These are phyloP conservation scores for Torymus texanus DNA, from an alignment of 2,888 invertebrate genomes.

Conservation along the genomic window DNA sequence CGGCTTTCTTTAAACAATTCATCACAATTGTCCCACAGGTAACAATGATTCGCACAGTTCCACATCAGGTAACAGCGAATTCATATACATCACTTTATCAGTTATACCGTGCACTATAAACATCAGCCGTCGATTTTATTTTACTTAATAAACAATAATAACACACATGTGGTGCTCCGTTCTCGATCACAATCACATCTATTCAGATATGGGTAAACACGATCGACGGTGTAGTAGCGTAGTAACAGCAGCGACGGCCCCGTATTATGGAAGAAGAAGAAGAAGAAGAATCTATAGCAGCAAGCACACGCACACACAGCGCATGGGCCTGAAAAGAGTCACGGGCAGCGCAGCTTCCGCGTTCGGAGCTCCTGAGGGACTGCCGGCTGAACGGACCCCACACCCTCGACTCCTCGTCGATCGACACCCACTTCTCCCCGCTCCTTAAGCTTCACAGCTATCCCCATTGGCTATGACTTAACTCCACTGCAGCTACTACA, in stretches of 20 bases:
- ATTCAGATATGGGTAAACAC: too few relatives aligned
- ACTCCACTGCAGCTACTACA: not conserved
- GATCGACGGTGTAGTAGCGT: not conserved
- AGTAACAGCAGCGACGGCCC: not conserved
- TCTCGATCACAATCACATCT: too few relatives aligned
- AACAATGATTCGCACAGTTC: slow-evolving; percentile 29
- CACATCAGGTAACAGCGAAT: not conserved
- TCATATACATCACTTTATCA: slow-evolving; percentile 21
- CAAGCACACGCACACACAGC: not conserved
- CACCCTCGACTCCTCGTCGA: slow-evolving; percentile 62
- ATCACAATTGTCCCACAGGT: slow-evolving; percentile 31
- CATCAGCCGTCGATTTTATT: too few relatives aligned
- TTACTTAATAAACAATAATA: too few relatives aligned
- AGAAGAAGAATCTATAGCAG: not conserved
- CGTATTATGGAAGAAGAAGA: not conserved
- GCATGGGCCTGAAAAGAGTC: slow-evolving; percentile 26
- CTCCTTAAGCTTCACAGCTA: not conserved
- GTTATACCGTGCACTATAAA: too few relatives aligned
- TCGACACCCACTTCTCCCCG: slow-evolving; percentile 42
- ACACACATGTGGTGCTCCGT: too few relatives aligned
- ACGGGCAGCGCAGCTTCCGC: slow-evolving; percentile 59
- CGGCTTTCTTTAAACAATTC: not conserved
- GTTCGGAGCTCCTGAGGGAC: slow-evolving; percentile 68
- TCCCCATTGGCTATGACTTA: slow-evolving; percentile 27
- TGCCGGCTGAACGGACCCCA: slow-evolving; percentile 65